Conservation (phyloP, 1,140 invertebrate species). For the Zeugodacus cucurbitae region DNA sequence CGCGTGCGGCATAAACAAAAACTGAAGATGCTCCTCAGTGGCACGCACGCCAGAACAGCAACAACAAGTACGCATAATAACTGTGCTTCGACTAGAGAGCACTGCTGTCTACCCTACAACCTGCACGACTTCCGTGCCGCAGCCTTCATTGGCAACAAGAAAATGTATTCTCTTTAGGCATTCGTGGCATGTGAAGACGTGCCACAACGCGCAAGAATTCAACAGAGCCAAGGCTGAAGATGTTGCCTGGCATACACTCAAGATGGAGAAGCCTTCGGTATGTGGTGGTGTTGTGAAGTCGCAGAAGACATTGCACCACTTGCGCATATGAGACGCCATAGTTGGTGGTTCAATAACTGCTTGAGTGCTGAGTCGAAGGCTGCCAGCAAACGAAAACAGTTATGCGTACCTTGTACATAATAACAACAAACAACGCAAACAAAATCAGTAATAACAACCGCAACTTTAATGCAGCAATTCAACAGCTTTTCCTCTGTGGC, state of each 20-base stretch:
- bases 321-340: not conserved
- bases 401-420: not conserved
- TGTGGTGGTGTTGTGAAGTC: not conserved
- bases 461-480: not conserved
- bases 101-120: not conserved
- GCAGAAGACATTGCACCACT: not conserved
- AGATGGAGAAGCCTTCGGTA: not conserved
- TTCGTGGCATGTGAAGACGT: conserved; percentile 14
- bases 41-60: not conserved
- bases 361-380: not conserved
- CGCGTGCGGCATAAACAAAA: not conserved
- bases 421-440: not conserved
- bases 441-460: conserved; percentile 7
- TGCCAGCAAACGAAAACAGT: not conserved
- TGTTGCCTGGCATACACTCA: not conserved
- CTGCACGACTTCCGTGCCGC: not conserved
- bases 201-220: conserved; percentile 18
- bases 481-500: not conserved
- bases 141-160: not conserved
- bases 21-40: not conserved
- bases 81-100: not conserved
- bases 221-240: not conserved
- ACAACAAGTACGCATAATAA: not conserved
- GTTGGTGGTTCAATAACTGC: conserved; percentile 7
- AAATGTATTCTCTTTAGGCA: conserved; percentile 1